Percentiles rank a stretch among this genome's conserved stretches.
Evolutionary conservation across 1,140 invertebrate species (phyloP).

Genomic region (Artemia franciscana): DNA sequence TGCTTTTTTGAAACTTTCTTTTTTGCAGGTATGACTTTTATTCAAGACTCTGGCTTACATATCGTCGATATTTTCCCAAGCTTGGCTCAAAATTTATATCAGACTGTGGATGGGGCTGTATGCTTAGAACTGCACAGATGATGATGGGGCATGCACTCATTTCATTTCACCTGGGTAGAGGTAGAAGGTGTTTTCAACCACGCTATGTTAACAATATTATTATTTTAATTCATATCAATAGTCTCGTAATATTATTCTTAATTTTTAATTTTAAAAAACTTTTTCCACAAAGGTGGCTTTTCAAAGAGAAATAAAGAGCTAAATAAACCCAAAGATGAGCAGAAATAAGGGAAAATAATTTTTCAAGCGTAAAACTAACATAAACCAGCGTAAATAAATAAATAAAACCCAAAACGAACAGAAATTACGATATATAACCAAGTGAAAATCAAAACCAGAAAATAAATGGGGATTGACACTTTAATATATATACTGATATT

Average conservation of each 20-base stretch:
- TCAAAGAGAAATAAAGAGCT: no score
- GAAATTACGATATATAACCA: no score
- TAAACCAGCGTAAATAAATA: no score
- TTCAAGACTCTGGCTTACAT: constrained; percentile 54
- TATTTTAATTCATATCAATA: not conserved
- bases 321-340: no score
- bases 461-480: no score
- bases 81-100: constrained; percentile 43
- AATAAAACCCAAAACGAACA: no score
- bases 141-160: constrained; percentile 51
- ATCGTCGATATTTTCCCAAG: constrained; percentile 50
- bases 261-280: not conserved
- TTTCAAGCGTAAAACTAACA: no score
- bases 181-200: constrained; percentile 19
- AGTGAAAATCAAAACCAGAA: no score
- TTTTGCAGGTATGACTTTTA: constrained; percentile 20
- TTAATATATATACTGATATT: no score
- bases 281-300: no score
- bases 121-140: constrained; percentile 74
- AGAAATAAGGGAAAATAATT: no score
- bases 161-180: constrained; percentile 46
- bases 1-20: no score
- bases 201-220: not conserved
- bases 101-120: constrained; percentile 70
- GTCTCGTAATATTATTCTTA: not conserved